Evolutionary conservation across 2,797 vertebrate genomes (phyloP).

Genomic region (Spinibarbus caldwelli): DNA sequence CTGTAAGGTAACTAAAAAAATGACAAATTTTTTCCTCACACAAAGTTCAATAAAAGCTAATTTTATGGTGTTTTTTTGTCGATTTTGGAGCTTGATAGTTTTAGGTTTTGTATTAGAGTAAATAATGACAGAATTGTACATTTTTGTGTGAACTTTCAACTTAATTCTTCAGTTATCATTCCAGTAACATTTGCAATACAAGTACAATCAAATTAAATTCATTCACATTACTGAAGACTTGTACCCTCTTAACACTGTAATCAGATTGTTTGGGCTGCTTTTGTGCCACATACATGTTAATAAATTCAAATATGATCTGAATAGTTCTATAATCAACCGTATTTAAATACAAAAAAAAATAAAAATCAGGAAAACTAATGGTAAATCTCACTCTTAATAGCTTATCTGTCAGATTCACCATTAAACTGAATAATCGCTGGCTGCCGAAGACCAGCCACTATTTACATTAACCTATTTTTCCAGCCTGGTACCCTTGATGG

Average conservation of each 20-base stretch:
- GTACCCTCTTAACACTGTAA: background rate
- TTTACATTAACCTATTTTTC: constrained; percentile 44
- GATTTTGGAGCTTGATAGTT: too few relatives aligned
- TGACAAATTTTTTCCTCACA: background rate
- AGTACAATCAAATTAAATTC: background rate
- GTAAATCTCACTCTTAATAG: constrained; percentile 2
- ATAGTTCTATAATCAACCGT: background rate
- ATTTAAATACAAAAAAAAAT: background rate
- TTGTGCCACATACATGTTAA: background rate
- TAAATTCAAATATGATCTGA: background rate
- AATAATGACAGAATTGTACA: background rate
- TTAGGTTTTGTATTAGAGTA: too few relatives aligned
- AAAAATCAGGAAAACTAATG: background rate
- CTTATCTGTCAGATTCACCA: constrained; percentile 50
- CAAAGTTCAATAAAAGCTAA: background rate
- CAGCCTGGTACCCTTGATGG: background rate
- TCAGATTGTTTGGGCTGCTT: background rate
- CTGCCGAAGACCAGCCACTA: constrained; percentile 23
- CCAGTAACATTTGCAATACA: background rate
- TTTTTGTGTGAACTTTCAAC: background rate
- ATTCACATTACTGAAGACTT: background rate
- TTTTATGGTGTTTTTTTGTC: background rate
- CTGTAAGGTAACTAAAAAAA: background rate
- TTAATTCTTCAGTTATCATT: background rate
- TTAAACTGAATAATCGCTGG: constrained; percentile 40